Percentiles rank a stretch among this genome's conserved stretches.
These are phyloP conservation scores for Tetragonisca angustula DNA, from an alignment of 2,888 invertebrate genomes.

Conservation along the genomic window DNA sequence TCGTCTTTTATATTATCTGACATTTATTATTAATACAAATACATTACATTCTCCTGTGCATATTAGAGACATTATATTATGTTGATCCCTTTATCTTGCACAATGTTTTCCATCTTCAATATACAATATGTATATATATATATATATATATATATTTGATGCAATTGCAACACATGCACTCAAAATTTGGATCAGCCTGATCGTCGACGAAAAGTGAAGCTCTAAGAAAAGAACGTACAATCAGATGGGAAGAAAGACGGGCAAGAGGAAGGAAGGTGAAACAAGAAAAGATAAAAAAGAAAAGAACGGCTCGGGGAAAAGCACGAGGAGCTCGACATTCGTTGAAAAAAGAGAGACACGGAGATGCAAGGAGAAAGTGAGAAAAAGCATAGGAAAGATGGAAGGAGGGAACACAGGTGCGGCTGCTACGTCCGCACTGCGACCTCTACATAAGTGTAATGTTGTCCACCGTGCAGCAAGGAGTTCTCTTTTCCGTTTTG, in stretches of 20 bases:
- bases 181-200: conserved; percentile 4
- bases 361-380: conserved; percentile 46
- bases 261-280: not conserved
- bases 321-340: not conserved
- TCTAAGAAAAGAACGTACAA: conserved; percentile 15
- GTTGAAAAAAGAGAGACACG: conserved; percentile 23
- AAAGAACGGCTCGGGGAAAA: not conserved
- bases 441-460: conserved; percentile 66
- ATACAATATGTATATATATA: not conserved
- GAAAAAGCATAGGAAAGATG: conserved; percentile 50
- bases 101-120: too few relatives aligned
- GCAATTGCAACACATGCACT: not conserved
- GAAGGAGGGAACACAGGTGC: conserved; percentile 75
- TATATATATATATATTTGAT: not conserved
- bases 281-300: conserved; percentile 1
- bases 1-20: not conserved
- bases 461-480: conserved; percentile 60
- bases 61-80: too few relatives aligned
- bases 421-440: conserved; percentile 72
- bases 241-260: not conserved
- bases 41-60: not conserved
- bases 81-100: not conserved
- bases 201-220: not conserved
- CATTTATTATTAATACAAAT: not conserved
- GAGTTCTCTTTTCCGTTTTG: conserved; percentile 35